These are phyloP conservation scores for Chymomyza amoena DNA, from an alignment of 2,888 invertebrate species.

Conservation along the genomic window DNA sequence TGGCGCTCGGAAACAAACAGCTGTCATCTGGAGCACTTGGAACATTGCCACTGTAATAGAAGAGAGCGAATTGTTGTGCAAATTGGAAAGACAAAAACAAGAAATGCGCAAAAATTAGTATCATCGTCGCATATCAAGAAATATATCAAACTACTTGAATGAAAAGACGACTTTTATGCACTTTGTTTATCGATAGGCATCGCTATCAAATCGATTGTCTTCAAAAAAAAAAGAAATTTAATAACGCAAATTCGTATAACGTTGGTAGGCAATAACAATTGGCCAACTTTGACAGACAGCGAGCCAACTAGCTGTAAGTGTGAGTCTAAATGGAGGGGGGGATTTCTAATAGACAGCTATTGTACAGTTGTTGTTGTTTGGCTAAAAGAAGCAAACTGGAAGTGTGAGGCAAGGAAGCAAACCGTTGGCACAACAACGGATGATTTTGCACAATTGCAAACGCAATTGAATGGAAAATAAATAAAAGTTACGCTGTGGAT, in stretches of 20 bases:
- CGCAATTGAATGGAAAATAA: not conserved
- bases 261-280: not conserved
- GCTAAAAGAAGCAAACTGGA: not conserved
- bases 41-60: constrained; percentile 53
- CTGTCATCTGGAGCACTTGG: no score
- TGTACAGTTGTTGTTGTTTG: not conserved
- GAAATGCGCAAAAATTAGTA: not conserved
- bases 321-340: no score
- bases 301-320: not conserved
- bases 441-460: not conserved
- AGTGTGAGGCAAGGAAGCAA: constrained; percentile 17
- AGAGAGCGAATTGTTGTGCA: not conserved
- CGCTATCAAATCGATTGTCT: not conserved
- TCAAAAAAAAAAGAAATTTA: not conserved
- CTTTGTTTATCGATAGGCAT: not conserved
- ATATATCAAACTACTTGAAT: not conserved
- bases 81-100: constrained; percentile 3
- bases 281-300: not conserved
- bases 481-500: not conserved
- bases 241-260: not conserved
- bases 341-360: not conserved
- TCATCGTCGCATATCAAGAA: not conserved
- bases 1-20: no score
- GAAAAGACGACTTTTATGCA: not conserved
- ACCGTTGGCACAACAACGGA: not conserved